phyloP scores from a whole-genome alignment of 2,888 invertebrate species.

The Xanthostigma xanthostigma region DNA sequence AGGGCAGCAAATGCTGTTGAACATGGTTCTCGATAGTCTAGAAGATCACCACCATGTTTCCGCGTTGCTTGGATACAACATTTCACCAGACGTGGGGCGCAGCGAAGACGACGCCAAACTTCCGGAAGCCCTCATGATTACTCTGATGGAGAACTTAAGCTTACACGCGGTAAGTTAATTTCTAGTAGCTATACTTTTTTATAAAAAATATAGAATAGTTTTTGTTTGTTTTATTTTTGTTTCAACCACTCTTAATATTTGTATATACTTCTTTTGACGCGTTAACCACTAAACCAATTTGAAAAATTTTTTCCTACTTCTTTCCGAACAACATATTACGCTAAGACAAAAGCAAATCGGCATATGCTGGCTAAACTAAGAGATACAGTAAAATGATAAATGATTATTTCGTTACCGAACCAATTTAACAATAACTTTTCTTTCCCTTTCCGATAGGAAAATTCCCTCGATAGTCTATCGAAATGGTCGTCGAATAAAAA shows the following conservation, averaged over 20 bases:
- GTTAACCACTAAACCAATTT: too few relatives aligned
- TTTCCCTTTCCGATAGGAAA: slow-evolving; percentile 18
- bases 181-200: too few relatives aligned
- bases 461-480: slow-evolving; percentile 21
- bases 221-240: too few relatives aligned
- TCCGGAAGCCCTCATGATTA: slow-evolving; percentile 36
- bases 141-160: slow-evolving; percentile 36
- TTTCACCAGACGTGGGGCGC: slow-evolving; percentile 11
- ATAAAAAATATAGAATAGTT: too few relatives aligned
- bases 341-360: too few relatives aligned
- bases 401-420: slow-evolving; percentile 3
- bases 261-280: slow-evolving; percentile 4
- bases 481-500: background rate
- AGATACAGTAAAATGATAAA: too few relatives aligned
- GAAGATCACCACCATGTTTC: slow-evolving; percentile 43
- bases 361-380: too few relatives aligned
- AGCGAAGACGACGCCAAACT: slow-evolving; percentile 19
- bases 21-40: slow-evolving; percentile 41
- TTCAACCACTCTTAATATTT: too few relatives aligned
- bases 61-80: slow-evolving; percentile 34
- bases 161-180: slow-evolving; percentile 32
- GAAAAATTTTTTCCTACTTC: too few relatives aligned
- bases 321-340: too few relatives aligned
- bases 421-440: too few relatives aligned
- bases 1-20: slow-evolving; percentile 44